Base-by-base conservation (phyloP, 2,797 vertebrate genomes). In the Notolabrus celidotus region DNA sequence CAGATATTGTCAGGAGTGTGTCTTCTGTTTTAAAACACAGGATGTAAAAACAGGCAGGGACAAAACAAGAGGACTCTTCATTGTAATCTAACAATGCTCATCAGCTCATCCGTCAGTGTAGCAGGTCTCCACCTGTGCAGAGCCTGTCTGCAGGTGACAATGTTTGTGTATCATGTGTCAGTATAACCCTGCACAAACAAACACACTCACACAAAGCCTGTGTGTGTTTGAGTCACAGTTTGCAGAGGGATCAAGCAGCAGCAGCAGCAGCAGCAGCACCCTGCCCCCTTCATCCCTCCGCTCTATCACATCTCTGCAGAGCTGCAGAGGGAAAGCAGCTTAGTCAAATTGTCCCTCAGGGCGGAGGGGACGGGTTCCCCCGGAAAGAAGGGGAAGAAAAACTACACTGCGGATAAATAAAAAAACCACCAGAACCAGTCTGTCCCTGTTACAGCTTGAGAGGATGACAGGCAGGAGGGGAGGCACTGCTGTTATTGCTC, bases 311-410 rank as follows among this genome's bases (percentile, higher is more conserved):
- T 55, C 65, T 46, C 52, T 63, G 67, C 67, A 71, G 51, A 61
- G 50, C 50, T 59, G 74, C 70, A 49, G 68, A 72, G 70, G n/a
- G 23, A 80, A 57, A 71, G 71, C 68, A 56, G 82, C 53, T 80
- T 78, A 79, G 54, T 71, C 45, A 60, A 67, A 67, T 31, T 20
- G 0, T 71, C 63, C 77, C 77, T 31, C 36, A 16, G 67, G 61
- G 60, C 39, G 62, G 52, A 47, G 59, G 25, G 39, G 43, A 71
- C 19, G 22, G 46, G 25, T 65, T 80, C 33, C 57, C 29, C 23
- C 20, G 10, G 16, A 36, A 39, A 38, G 38, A 47, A 16, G 14
- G 20, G 50, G 25, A 11, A 51, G 5, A 12, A 34, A 58, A 71
- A 63, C 2, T 33, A 29, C 3, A 39, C 36, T 53, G 46, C 52